Evolutionary conservation across 2,113 vertebrate species (phyloP).

Genomic region (Mirounga angustirostris): DNA sequence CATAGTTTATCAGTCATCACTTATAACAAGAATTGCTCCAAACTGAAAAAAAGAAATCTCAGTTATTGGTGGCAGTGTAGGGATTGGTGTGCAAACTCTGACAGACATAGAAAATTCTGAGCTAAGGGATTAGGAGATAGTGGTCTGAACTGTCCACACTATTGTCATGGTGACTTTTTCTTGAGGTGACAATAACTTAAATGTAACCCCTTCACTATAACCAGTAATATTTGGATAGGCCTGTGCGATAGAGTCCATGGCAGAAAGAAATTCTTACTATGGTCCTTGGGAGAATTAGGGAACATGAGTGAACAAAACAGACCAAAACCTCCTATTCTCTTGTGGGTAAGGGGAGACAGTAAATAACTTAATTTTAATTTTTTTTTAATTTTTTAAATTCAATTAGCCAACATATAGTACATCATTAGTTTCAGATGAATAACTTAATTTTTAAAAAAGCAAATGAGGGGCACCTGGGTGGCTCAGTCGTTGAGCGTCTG

Average conservation of each 20-base stretch:
- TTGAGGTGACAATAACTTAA: neutral
- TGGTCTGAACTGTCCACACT: neutral
- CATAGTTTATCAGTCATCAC: neutral
- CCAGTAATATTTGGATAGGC: neutral
- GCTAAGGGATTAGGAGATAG: neutral
- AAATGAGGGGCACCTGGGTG: too few species aligned
- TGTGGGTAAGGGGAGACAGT: neutral
- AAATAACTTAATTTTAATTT: neutral
- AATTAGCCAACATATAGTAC: too few species aligned
- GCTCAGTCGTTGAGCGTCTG: too few species aligned
- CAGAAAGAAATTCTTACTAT: neutral
- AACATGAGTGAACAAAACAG: neutral
- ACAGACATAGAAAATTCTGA: neutral
- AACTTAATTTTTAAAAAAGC: neutral
- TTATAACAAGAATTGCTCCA: neutral
- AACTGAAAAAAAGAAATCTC: neutral
- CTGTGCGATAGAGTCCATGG: neutral
- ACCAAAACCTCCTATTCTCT: neutral
- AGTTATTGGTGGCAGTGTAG: neutral
- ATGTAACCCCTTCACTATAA: neutral
- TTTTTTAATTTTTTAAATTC: too few species aligned
- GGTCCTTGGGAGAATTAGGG: neutral
- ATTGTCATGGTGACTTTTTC: neutral
- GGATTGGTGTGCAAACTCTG: neutral
- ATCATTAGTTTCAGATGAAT: neutral